Evolutionary conservation across 2,113 vertebrate species (phyloP), one percentile per base, ranked within the genome.

Genomic region (Lepisosteus oculatus): DNA sequence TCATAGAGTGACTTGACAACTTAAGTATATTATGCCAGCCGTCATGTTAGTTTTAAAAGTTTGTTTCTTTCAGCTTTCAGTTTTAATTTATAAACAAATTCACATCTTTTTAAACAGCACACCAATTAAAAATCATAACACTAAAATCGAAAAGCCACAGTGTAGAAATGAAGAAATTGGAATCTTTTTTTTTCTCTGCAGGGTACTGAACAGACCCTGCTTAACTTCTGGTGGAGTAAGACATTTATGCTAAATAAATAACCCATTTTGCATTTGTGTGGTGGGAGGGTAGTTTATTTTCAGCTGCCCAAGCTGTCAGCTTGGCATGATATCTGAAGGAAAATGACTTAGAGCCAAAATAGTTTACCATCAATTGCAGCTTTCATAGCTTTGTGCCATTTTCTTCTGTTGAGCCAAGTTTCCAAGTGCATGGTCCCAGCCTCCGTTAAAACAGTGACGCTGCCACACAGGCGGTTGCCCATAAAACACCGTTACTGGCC

Each of bases 221-320:
- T 12, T 65, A 65, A 65, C 17, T 8, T 65, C 62, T 65, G 62
- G 62, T 41, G 62, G 62, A 65, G 9, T 41, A 4, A 65, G 62
- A n/a, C 62, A 65, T 65, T 65, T 65, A 65, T 65, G 17, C n/a
- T 65, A 65, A 65, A 61, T 43, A 65, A 65, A 13, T 11, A 65
- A 42, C 9, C 62, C 62, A 42, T 65, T 65, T 65, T 65, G 62
- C 62, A 65, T 65, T 65, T 65, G 8, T 65, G 29, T 42, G 5
- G 62, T 65, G 42, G 62, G 62, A 65, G 62, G 17, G 62, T 65
- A 65, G 62, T 65, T 65, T 65, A 65, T 65, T 65, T 65, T 65
- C 62, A 65, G 62, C 62, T 65, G 62, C 62, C 42, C 62, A 65
- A 65, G 62, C 62, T 65, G 62, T 65, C 62, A 65, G 29, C 29